Conservation (phyloP, 1,140 invertebrate genomes). For the Harlomillsia oculata region DNA sequence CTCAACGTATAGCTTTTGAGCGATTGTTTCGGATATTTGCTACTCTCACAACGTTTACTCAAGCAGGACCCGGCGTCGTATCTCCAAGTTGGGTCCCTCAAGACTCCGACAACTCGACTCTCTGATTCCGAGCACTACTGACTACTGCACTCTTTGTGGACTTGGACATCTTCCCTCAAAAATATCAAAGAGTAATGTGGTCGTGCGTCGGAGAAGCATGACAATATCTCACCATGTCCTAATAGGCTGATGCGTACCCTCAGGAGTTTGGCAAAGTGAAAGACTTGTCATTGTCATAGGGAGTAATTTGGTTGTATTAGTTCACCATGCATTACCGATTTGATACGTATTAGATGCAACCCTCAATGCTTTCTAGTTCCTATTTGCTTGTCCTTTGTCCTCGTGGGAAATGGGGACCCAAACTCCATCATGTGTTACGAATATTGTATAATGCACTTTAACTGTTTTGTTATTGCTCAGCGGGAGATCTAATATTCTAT, state of each 20-base stretch:
- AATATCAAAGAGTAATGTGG: too few species aligned
- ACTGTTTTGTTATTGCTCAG: not conserved
- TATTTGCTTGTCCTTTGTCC: too few species aligned
- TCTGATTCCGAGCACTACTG: too few species aligned
- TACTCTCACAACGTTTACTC: constrained; percentile 24
- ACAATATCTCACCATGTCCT: too few species aligned
- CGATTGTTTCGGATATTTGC: constrained; percentile 34
- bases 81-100: not conserved
- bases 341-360: too few species aligned
- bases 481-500: not conserved
- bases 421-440: not conserved
- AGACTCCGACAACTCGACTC: too few species aligned
- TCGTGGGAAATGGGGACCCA: too few species aligned
- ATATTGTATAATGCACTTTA: not conserved
- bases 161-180: too few species aligned
- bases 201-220: too few species aligned
- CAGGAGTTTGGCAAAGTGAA: constrained; percentile 3
- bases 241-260: not conserved
- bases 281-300: constrained; percentile 14
- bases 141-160: too few species aligned
- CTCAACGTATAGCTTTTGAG: constrained; percentile 21
- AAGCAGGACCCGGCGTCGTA: not conserved
- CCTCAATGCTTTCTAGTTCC: too few species aligned
- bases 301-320: constrained; percentile 17
- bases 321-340: too few species aligned